Base-by-base conservation (phyloP, 2,888 invertebrate species). In the Spatulosminthurus flaviceps region DNA sequence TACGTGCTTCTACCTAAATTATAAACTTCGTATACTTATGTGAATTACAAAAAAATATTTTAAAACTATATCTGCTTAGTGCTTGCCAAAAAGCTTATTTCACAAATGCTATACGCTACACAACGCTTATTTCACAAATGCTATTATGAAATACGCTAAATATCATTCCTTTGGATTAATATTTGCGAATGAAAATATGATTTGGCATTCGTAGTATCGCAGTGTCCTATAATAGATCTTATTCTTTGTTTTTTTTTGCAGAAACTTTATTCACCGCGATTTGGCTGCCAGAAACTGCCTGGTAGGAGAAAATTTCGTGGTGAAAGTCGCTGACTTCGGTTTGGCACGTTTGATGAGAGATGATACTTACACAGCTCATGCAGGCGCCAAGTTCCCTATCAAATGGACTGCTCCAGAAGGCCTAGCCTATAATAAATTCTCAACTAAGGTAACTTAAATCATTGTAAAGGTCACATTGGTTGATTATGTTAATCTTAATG, bases 391-490 rank as follows among this genome's bases (percentile, higher is more conserved):
- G 90, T 99, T 99, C 89, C 99, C 99, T 80, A 99, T 99, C 87
- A 99, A 99, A 89, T 99, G 99, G 99, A 99, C 99, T 22, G 98
- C 99, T 75, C 99, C 99, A 16, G 99, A 99, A 89, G 99, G 99
- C 60, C 90, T 99, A 85, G 99, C 99, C 1, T 98, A 97, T 89
- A 99, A 99, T 89, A 97, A 97, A 87, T 99, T 99, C 90, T 95
- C 95, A 85, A 97, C 96, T 80, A 95, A 94, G 89, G 90, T 89
- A 86, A 21, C 19, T 41, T 9, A 5, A 60, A 60, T 60, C n/a
- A n/a, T n/a, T n/a, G n/a, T 42, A 24, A 41, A n/a, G 16, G 34
- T 28, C 16, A 21, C 0, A 70, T 70, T 29, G 2, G 16, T 51
- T 51, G 51, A 51, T 19, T 51, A 2, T 51, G 16, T 51, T 51